These are phyloP conservation scores for Dryas iulia DNA, from an alignment of 1,140 invertebrate genomes.

Conservation along the genomic window DNA sequence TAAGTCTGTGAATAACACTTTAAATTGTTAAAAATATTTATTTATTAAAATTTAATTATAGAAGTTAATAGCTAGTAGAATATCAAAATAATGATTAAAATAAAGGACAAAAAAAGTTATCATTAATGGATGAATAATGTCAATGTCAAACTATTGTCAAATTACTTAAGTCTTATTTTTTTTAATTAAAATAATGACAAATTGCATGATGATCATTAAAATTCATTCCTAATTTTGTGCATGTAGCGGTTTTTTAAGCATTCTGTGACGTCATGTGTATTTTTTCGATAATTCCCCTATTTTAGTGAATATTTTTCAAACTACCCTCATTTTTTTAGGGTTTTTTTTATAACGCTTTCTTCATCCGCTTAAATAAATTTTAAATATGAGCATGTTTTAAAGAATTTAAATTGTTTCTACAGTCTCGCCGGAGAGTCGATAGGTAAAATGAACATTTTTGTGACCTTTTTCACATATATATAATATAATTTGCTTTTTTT, in stretches of 20 bases:
- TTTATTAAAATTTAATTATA: no score
- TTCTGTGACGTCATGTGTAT: neutral
- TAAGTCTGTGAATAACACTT: no score
- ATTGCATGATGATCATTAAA: neutral
- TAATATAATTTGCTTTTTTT: slow-evolving; percentile 25
- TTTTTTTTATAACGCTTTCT: slow-evolving; percentile 25
- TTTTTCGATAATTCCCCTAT: neutral
- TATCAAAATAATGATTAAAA: no score
- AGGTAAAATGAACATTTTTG: slow-evolving; percentile 54
- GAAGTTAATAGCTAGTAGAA: no score
- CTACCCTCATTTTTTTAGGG: neutral
- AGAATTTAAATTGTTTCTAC: slow-evolving; percentile 38
- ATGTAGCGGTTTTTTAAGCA: neutral
- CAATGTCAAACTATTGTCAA: neutral
- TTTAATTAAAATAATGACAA: neutral
- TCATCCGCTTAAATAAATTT: slow-evolving; percentile 16
- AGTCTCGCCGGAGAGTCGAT: slow-evolving; percentile 53
- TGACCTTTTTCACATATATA: slow-evolving; percentile 29
- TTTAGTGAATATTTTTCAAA: slow-evolving; percentile 1
- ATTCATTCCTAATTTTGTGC: neutral
- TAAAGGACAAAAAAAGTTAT: no score
- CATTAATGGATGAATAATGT: no score
- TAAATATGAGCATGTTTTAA: slow-evolving; percentile 42
- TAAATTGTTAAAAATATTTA: no score
- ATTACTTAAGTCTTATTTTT: neutral